These are phyloP conservation scores for Drosophila lacertosa DNA, from an alignment of 1,140 invertebrate genomes.

Conservation along the genomic window DNA sequence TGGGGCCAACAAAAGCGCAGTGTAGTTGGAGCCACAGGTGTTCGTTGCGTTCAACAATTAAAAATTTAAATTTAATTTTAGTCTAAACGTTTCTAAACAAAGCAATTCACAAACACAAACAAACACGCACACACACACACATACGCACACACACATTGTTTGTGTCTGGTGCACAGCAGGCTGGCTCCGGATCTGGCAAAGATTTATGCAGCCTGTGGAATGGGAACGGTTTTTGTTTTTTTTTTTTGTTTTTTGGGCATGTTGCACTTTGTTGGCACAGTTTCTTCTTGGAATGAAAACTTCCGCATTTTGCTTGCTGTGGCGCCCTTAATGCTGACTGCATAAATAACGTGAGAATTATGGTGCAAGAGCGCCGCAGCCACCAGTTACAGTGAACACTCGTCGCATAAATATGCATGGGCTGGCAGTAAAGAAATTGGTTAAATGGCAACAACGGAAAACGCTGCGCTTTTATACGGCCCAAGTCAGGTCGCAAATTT, in stretches of 20 bases:
- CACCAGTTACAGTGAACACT: too few relatives aligned
- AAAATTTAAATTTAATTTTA: conserved; percentile 78
- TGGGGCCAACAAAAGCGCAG: not conserved
- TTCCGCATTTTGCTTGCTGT: conserved; percentile 70
- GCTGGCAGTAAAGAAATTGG: conserved; percentile 77
- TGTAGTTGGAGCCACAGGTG: conserved; percentile 64
- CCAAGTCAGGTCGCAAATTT: conserved; percentile 43
- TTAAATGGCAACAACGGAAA: too few relatives aligned
- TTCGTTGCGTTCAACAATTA: conserved; percentile 60
- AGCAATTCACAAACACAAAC: conserved; percentile 50
- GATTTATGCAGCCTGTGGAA: conserved; percentile 68
- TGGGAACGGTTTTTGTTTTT: conserved; percentile 52
- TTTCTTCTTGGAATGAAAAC: conserved; percentile 67
- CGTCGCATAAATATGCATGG: conserved; percentile 76
- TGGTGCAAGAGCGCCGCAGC: conserved; percentile 59
- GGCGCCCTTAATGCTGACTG: conserved; percentile 66
- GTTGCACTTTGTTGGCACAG: conserved; percentile 78
- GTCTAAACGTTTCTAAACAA: conserved; percentile 79
- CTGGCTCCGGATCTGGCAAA: conserved; percentile 43
- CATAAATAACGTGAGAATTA: conserved; percentile 82
- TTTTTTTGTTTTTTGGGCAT: too few relatives aligned
- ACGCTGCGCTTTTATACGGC: conserved; percentile 12
- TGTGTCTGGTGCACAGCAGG: conserved; percentile 51
- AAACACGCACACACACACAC: conserved; percentile 5
- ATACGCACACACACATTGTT: not conserved